These are phyloP conservation scores for Heliothis peltigera DNA, from an alignment of 2,888 invertebrate species.

Conservation along the genomic window DNA sequence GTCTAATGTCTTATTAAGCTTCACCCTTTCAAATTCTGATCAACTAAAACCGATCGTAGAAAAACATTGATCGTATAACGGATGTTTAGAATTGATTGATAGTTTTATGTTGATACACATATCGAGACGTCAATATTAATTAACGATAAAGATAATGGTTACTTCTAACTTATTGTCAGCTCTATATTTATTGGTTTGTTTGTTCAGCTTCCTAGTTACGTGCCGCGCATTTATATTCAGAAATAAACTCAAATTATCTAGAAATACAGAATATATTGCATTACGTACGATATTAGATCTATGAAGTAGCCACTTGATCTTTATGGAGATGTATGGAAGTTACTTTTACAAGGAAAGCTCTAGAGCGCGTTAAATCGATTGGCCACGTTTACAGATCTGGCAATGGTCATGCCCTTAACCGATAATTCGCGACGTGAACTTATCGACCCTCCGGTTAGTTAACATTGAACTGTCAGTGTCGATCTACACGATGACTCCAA, in stretches of 20 bases:
- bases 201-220: slow-evolving; percentile 17
- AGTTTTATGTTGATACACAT: background rate
- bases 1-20: background rate
- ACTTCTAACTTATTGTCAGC: slow-evolving; percentile 1
- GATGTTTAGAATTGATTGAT: slow-evolving; percentile 9
- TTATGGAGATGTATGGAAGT: background rate
- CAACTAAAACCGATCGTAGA: background rate
- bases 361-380: slow-evolving; percentile 15
- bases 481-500: slow-evolving; percentile 35
- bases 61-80: background rate
- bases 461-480: slow-evolving; percentile 68
- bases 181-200: slow-evolving; percentile 21
- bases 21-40: background rate
- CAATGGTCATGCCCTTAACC: slow-evolving; percentile 63
- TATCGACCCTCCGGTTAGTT: slow-evolving; percentile 63
- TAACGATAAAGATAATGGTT: slow-evolving; percentile 11
- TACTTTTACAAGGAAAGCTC: background rate
- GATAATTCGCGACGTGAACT: slow-evolving; percentile 59
- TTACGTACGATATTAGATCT: background rate
- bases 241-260: slow-evolving; percentile 8
- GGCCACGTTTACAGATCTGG: slow-evolving; percentile 43
- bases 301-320: background rate
- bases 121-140: slow-evolving; percentile 16
- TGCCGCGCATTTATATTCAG: background rate
- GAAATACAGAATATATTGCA: background rate